phyloP scores from a whole-genome alignment of 2,113 vertebrate genomes.

The Ornithorhynchus anatinus region DNA sequence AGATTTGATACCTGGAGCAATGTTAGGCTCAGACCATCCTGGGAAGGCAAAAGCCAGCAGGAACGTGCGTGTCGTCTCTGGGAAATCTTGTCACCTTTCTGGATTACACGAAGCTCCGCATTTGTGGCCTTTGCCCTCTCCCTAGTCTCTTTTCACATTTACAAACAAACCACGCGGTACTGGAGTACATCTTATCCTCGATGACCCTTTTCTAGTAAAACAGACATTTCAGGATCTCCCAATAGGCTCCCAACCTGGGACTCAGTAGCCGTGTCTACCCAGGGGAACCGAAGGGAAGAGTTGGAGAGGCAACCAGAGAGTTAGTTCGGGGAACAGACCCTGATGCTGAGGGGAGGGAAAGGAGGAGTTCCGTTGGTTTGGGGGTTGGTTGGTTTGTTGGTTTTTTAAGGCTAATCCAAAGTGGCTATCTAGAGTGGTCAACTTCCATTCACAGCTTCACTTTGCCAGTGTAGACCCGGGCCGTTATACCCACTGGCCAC shows the following conservation, averaged over 20 bases:
- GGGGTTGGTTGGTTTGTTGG: no score
- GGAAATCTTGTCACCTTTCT: not conserved
- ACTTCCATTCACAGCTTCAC: no score
- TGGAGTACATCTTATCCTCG: no score
- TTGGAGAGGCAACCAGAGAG: not conserved
- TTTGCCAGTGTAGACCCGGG: no score
- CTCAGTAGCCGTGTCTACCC: no score
- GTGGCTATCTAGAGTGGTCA: no score
- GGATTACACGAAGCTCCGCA: not conserved
- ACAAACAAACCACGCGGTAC: not conserved
- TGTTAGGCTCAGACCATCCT: not conserved
- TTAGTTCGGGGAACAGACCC: not conserved
- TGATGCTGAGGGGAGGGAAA: not conserved
- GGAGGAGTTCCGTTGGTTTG: no score
- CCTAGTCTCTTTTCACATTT: no score
- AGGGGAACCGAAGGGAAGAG: no score
- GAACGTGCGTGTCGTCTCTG: not conserved
- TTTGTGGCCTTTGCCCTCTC: not conserved
- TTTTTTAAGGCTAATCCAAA: no score
- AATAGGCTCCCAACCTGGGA: not conserved
- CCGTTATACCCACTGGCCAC: no score
- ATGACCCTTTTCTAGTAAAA: not conserved
- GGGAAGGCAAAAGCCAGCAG: not conserved
- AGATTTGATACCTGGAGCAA: slow-evolving; percentile 16
- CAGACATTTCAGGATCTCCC: not conserved